phyloP scores from a whole-genome alignment of 2,888 invertebrate genomes.

The Caradrina clavipalpis region DNA sequence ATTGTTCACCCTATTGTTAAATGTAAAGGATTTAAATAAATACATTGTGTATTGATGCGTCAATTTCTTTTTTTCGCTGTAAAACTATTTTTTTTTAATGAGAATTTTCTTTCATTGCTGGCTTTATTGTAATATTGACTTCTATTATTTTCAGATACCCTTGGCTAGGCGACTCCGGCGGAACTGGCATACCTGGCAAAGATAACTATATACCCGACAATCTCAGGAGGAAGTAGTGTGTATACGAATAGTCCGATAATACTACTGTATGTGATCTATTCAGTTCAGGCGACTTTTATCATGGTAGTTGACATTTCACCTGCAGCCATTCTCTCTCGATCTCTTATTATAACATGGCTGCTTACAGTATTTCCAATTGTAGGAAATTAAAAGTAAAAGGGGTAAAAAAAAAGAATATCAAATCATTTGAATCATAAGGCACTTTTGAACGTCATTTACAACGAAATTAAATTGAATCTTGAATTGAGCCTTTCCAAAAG shows the following conservation, averaged over 20 bases:
- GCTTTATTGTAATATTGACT: background rate
- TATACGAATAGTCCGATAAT: conserved; percentile 52
- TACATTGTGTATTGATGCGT: background rate
- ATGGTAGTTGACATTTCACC: conserved; percentile 9
- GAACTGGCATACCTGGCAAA: conserved; percentile 94
- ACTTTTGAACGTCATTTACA: too few species aligned
- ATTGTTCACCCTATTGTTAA: conserved; percentile 4
- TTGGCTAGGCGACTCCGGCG: conserved; percentile 97
- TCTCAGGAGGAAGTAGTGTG: conserved; percentile 83
- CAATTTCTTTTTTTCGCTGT: background rate
- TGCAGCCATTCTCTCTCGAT: background rate
- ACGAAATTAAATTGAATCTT: too few species aligned
- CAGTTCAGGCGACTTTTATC: conserved; percentile 49
- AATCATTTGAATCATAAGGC: too few species aligned
- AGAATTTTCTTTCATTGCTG: too few species aligned
- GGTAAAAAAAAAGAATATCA: too few species aligned
- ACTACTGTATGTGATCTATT: conserved; percentile 66
- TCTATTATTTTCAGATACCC: conserved; percentile 92
- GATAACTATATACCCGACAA: conserved; percentile 96
- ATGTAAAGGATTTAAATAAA: background rate
- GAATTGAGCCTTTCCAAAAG: too few species aligned
- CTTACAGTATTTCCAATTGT: background rate
- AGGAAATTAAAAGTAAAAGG: background rate
- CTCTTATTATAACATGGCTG: background rate
- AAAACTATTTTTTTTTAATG: too few species aligned